phyloP scores from a whole-genome alignment of 2,113 vertebrate species.

The Triplophysa rosa region DNA sequence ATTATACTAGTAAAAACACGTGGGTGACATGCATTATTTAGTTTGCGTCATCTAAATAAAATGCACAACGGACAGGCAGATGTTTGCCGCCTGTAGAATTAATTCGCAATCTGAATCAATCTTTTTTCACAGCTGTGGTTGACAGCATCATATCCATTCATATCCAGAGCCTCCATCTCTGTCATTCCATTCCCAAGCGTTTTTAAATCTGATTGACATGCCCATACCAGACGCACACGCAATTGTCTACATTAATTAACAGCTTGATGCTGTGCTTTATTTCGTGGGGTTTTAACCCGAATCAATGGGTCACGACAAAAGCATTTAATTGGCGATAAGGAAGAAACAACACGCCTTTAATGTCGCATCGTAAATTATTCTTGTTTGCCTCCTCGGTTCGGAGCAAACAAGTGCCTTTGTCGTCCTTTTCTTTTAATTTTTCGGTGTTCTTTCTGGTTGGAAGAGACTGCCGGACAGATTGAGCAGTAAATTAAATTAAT shows the following conservation, averaged over 20 bases:
- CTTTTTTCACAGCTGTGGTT: neutral
- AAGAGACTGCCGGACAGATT: constrained; percentile 77
- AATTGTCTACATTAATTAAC: constrained; percentile 17
- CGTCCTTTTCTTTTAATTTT: constrained; percentile 24
- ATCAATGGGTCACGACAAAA: constrained; percentile 68
- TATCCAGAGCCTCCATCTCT: neutral
- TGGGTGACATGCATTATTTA: neutral
- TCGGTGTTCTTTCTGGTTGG: constrained; percentile 59
- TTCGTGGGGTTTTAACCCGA: constrained; percentile 63
- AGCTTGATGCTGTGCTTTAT: constrained; percentile 51
- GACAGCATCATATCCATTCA: constrained; percentile 19
- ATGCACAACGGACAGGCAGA: neutral
- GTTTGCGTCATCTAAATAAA: neutral
- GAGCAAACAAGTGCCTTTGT: constrained; percentile 49
- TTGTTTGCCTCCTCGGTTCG: constrained; percentile 43
- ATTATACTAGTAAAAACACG: neutral
- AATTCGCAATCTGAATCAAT: constrained; percentile 8
- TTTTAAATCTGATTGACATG: constrained; percentile 24
- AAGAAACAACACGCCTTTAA: constrained; percentile 71
- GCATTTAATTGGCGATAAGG: constrained; percentile 77
- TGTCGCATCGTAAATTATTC: constrained; percentile 70
- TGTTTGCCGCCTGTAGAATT: neutral
- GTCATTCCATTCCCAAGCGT: constrained; percentile 14
- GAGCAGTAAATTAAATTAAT: constrained; percentile 91
- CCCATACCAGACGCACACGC: constrained; percentile 29